Base-by-base conservation (phyloP, 2,888 invertebrate genomes). In the Hypsopygia costalis region DNA sequence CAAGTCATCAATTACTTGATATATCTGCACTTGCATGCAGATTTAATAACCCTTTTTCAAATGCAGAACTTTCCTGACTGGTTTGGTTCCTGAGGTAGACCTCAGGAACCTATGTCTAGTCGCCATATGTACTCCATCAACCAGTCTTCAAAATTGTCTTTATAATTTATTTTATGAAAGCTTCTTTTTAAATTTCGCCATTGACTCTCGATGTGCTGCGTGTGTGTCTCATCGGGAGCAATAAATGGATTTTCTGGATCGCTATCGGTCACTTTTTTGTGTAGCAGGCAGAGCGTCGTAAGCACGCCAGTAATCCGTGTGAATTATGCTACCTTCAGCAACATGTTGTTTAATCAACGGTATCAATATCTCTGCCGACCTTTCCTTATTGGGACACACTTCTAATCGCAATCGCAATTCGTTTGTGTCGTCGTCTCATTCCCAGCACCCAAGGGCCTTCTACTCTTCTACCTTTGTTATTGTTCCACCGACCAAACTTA, bases 371-470 rank as follows among this genome's bases (percentile, higher is more conserved):
- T 55, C 55, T 1, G 56, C 48, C 1, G 37, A 36, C 5, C 55
- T 40, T 0, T 40, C 38, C 44, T 59, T 58, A 5, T 58, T 46
- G 6, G 56, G 58, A 42, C 61, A 62, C 30, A 62, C 49, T 45
- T 62, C 58, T n/a, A n/a, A n/a, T n/a, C n/a, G n/a, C 8, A 65
- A 12, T 0, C 61, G 30, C 1, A 63, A 27, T 12, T 63, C 62
- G 3, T 63, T 52, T 11, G 28, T 46, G 0, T 53, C 47, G 43
- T 60, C 52, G 58, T 49, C 56, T 27, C 34, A 10, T 33, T n/a
- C n/a, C n/a, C n/a, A n/a, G n/a, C n/a, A n/a, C n/a, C n/a, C n/a
- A n/a, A n/a, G n/a, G 38, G 1, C 33, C 33, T 39, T 39, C 38
- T 9, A 39, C 11, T 5, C 31, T n/a, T 8, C 40, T 12, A n/a